Evolutionary conservation across 2,888 invertebrate species (phyloP), one percentile per base, ranked within the genome.

Genomic region (Ectemnius continuus): DNA sequence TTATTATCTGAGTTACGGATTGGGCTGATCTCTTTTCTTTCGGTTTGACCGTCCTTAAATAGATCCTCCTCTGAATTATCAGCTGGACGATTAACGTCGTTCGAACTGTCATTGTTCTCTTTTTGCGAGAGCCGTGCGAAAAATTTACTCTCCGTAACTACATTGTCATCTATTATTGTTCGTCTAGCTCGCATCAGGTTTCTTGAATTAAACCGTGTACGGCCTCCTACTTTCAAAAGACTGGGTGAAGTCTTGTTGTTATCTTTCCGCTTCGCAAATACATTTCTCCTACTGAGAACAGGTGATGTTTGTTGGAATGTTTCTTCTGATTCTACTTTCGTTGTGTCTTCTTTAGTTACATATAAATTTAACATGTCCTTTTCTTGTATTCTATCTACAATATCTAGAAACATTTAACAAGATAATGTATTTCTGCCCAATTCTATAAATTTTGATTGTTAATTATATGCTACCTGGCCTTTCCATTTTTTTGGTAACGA

Each of bases 161-260:
- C 73, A 52, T 79, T 81, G 36, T 87, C 84, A 67, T 90, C 84
- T 63, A 91, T 85, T 20, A 90, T 83, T 14, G 90, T 91, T 45
- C 87, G 84, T 28, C 76, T 85, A 36, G 88, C 76, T 14, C 84
- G 84, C 28, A 75, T 78, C 28, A 82, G 70, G 70, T 79, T 83
- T 56, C 80, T 84, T 8, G 84, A 70, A 18, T 79, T 84, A 61
- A 83, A 69, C n/a, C 84, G 84, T 70, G 79, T 85, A 68, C 83
- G 85, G n/a, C 79, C 81, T 20, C 79, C 81, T 20, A 79, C 82
- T 8, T 63, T 78, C 56, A 90, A 61, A 57, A 90, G 77, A 79
- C 84, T 89, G 11, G 91, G 91, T 13, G 91, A 91, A 36, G 75
- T 79, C 52, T 86, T 83, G 13, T 65, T 73, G 2, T 64, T 47